Conservation (phyloP, 2,888 invertebrate genomes). For the Apeira syringaria region DNA sequence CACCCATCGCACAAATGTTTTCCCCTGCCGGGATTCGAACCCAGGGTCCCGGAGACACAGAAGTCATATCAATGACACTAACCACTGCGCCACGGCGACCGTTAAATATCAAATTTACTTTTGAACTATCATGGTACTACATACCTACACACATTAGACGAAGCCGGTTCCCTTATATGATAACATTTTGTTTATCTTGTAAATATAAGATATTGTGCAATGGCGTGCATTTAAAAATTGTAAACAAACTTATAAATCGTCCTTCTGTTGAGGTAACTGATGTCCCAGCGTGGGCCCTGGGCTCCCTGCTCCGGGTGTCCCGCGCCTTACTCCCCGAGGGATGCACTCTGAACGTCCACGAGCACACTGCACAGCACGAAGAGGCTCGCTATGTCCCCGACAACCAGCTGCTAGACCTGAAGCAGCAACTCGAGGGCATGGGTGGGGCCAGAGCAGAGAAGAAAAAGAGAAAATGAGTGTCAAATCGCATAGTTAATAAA, state of each 20-base stretch:
- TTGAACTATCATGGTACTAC: too few relatives aligned
- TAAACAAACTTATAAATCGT: not conserved
- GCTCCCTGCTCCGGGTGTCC: slow-evolving; percentile 89
- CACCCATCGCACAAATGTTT: too few relatives aligned
- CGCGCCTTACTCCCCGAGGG: slow-evolving; percentile 91
- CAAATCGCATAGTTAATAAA: not conserved
- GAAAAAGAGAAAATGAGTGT: slow-evolving; percentile 50
- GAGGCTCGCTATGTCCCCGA: slow-evolving; percentile 92
- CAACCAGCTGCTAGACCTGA: slow-evolving; percentile 89
- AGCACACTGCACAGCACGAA: slow-evolving; percentile 87
- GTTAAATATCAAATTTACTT: too few relatives aligned
- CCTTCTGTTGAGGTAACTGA: slow-evolving; percentile 76
- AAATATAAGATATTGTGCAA: too few relatives aligned
- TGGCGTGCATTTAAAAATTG: too few relatives aligned
- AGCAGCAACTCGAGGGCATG: slow-evolving; percentile 88
- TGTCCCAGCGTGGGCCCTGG: slow-evolving; percentile 85
- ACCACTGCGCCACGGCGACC: too few relatives aligned
- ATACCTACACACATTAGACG: too few relatives aligned
- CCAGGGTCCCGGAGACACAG: too few relatives aligned
- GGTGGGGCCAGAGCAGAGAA: slow-evolving; percentile 78
- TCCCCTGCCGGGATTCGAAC: too few relatives aligned
- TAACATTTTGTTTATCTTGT: too few relatives aligned
- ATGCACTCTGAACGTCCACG: slow-evolving; percentile 87
- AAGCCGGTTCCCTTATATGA: too few relatives aligned
- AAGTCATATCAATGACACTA: too few relatives aligned